Evolutionary conservation across 2,888 invertebrate species (phyloP), one percentile per base, ranked within the genome.

Genomic region (Chrysodeixis includens): DNA sequence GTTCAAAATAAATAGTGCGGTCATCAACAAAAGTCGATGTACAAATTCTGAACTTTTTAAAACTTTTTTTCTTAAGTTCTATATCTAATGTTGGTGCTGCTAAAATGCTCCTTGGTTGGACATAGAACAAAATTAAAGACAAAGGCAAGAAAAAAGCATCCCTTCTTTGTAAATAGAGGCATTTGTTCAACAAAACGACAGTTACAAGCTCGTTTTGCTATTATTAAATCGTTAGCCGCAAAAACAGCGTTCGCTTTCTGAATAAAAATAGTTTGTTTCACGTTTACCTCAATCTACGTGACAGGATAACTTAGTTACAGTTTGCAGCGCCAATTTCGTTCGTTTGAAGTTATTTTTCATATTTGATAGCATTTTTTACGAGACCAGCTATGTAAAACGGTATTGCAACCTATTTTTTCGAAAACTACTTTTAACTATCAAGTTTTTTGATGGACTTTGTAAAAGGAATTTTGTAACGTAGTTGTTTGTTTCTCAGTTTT

Each of bases 281-380:
- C 46, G 14, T 53, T 49, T 18, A 52, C 56, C 62, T 60, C 30
- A 10, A 44, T 66, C 49, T 40, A 60, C 59, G 52, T 58, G 58
- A 61, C 63, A 77, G 60, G 70, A 68, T 64, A 68, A 78, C 73
- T 68, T 68, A 5, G 71, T 71, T 69, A 60, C 55, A 56, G 40
- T 59, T 65, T 62, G 59, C 68, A 62, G 58, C 30, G 35, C 59
- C 75, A 76, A 80, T 76, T 71, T 64, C 62, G 65, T 71, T 59
- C 78, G 73, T 73, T 80, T 69, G 76, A 67, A 57, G 57, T 65
- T 55, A 68, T 69, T 78, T 73, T 75, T 74, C 71, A 80, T 78
- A 76, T 79, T 78, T 79, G 69, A 72, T 72, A 62, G 72, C 64
- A 69, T 69, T 76, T 78, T 78, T 66, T 68, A 74, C 55, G 63